Evolutionary conservation across 2,888 invertebrate genomes (phyloP), one percentile per base, ranked within the genome.

Genomic region (Cataglyphis livida): DNA sequence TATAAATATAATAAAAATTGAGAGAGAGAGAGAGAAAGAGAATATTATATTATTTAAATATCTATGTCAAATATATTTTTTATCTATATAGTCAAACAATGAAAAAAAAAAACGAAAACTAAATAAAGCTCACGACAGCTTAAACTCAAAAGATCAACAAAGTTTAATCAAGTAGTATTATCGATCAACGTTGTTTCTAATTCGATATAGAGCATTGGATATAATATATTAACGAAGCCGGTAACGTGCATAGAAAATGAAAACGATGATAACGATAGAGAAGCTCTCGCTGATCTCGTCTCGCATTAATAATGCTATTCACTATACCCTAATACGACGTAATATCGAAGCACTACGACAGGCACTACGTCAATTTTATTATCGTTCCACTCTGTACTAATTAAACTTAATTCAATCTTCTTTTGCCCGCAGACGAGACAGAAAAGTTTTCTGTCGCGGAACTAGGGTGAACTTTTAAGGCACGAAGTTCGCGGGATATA

Each of bases 371-470:
- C 78, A 59, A 61, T 70, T 79, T 59, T 59, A 79, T 59, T 59
- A 79, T 70, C 59, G 35, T 12, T 35, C 35, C 38, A 61, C 21
- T 59, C 21, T 44, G n/a, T 41, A 79, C 61, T 79, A 79, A 79
- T 79, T 79, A 79, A 79, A 79, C 44, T 59, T 70, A 79, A 79
- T 79, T 79, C 41, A 78, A 79, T 79, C 57, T 59, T 25, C n/a
- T n/a, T n/a, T 38, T n/a, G 32, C 3, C 51, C n/a, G 7, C n/a
- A 18, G 54, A 32, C 15, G 59, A 51, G 54, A 61, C 59, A 70
- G 32, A 59, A 79, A 79, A 79, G 78, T 79, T 79, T 41, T 15
- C 35, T 70, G 57, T 79, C 48, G 65, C 35, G 57, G 10, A 66
- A 70, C 32, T n/a, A n/a, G 48, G n/a, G 44, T 65, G 81, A 81